Base-by-base conservation (phyloP, 2,113 vertebrate genomes). In the Pterocles burchelli region DNA sequence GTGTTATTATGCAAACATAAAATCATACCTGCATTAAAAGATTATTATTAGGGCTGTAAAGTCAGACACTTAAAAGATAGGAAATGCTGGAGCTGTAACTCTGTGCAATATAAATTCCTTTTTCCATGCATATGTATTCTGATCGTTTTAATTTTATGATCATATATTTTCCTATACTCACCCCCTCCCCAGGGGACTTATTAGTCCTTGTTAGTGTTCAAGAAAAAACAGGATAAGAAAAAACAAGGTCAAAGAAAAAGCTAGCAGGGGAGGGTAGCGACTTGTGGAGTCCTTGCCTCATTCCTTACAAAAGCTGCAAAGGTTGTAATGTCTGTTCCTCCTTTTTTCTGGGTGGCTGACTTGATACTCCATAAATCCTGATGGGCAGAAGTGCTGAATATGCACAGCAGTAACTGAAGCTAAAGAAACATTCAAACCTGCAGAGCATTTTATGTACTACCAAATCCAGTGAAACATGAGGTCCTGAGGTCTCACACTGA, bases 321-420 rank as follows among this genome's bases (percentile, higher is more conserved):
- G 58, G 82, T 61, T 85, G 67, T 46, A 82, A 91, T 3, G 85
- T 2, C 1, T 33, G 63, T 88, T 85, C 76, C 83, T 96, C 68
- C 63, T 90, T 86, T 90, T 86, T 96, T 96, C 93, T 96, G 94
- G 89, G 94, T 97, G 95, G 95, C 80, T 96, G 68, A 74, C 38
- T 93, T 89, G 90, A 89, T 96, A 95, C 89, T 72, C 93, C 93
- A 96, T 95, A 95, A 96, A 96, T 95, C 95, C 86, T 65, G 62
- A 48, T 36, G 1, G 2, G 80, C 68, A 95, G 93, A 94, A 96
- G 86, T 57, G 86, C 91, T 95, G 95, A 95, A 70, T 76, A 55
- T 12, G 83, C 95, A 93, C 79, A 68, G 79, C 89, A 90, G 89
- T 55, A 65, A 92, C 75, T 43, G 51, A 89, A 75, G 71, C 75